A percentile compares a stretch with the other conserved stretches of the same genome.
Conservation (phyloP, 2,888 invertebrate species). For the Acrobasis repandana region DNA sequence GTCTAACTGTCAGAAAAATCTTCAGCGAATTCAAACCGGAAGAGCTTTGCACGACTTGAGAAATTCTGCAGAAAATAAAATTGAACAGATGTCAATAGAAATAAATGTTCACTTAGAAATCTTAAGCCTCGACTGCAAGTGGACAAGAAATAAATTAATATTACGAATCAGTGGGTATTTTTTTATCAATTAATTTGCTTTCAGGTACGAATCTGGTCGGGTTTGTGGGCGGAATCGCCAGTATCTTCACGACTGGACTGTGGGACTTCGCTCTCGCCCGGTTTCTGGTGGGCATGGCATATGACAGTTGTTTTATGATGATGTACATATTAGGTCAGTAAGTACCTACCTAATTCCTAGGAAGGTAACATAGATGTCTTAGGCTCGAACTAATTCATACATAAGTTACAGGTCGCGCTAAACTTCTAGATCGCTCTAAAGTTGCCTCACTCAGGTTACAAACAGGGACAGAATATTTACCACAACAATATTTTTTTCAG, state of each 20-base stretch:
- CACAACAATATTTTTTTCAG: no score
- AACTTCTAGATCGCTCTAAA: no score
- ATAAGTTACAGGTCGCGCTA: no score
- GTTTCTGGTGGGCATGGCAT: conserved; percentile 92
- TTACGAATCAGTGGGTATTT: background rate
- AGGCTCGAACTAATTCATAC: no score
- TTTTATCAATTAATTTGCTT: conserved; percentile 26
- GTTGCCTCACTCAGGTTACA: no score
- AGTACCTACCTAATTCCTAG: no score
- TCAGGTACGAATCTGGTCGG: conserved; percentile 87
- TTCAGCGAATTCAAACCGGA: background rate
- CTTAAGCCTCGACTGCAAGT: background rate
- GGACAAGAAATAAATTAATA: background rate
- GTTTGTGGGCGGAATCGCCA: conserved; percentile 86
- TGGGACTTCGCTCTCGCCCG: conserved; percentile 90
- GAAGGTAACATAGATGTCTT: no score
- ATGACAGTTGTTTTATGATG: conserved; percentile 94
- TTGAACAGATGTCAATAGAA: conserved; percentile 4
- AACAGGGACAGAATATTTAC: no score
- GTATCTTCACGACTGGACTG: conserved; percentile 86
- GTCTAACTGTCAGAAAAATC: background rate
- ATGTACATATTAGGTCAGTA: conserved; percentile 93
- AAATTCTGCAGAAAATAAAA: background rate
- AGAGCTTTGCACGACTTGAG: background rate
- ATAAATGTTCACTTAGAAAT: conserved; percentile 11